A percentile compares a stretch with the other conserved stretches of the same genome.
Conservation (phyloP, 2,888 invertebrate genomes). For the Tridacna crocea region DNA sequence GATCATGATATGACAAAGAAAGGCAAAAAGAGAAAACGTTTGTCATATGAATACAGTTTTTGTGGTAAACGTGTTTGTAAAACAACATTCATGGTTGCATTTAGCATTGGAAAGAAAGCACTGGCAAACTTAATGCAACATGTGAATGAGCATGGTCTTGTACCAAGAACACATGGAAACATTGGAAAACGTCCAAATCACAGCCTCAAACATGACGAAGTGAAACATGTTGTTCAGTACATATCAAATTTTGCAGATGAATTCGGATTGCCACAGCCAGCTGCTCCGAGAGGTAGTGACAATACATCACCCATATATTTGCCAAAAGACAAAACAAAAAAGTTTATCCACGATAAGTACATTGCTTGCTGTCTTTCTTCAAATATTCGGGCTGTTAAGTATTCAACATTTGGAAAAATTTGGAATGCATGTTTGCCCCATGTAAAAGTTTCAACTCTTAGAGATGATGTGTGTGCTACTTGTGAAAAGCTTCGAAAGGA, state of each 20-base stretch:
- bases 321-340: slow-evolving; percentile 16
- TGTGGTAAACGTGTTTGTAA: neutral
- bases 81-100: neutral
- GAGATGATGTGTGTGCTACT: slow-evolving; percentile 39
- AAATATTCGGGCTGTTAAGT: slow-evolving; percentile 7
- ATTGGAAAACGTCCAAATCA: neutral
- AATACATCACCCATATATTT: slow-evolving; percentile 3
- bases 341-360: slow-evolving; percentile 1
- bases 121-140: neutral
- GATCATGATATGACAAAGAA: neutral
- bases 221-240: neutral
- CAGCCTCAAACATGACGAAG: neutral
- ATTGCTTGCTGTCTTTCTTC: neutral
- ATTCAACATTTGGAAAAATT: slow-evolving; percentile 31
- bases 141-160: neutral
- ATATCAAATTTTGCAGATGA: neutral
- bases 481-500: slow-evolving; percentile 32
- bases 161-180: slow-evolving; percentile 1
- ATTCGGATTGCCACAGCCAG: neutral
- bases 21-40: neutral
- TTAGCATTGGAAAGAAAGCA: neutral
- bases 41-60: neutral
- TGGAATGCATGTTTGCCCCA: slow-evolving; percentile 37
- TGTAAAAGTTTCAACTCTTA: slow-evolving; percentile 31
- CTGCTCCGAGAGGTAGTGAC: neutral